Percentiles rank a stretch among this genome's conserved stretches.
These are phyloP conservation scores for Hyphantria cunea DNA, from an alignment of 1,140 invertebrate species.

Conservation along the genomic window DNA sequence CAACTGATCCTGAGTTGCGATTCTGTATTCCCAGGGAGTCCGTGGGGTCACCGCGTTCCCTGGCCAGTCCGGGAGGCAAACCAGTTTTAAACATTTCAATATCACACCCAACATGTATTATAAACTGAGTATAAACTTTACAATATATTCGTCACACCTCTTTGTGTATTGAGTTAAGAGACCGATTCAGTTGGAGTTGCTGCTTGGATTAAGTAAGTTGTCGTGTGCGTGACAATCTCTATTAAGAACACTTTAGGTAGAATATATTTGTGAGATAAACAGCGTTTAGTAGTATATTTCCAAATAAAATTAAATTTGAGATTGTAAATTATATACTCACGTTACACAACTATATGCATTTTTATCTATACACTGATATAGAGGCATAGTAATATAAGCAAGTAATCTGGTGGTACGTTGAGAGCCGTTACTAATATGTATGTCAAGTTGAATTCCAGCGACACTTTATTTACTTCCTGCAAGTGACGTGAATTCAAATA, in stretches of 20 bases:
- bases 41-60: constrained; percentile 65
- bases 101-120: constrained; percentile 56
- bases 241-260: not conserved
- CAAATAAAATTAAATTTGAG: not conserved
- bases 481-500: not conserved
- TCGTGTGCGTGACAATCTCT: not conserved
- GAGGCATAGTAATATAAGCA: too few species aligned
- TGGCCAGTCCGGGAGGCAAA: constrained; percentile 60
- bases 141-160: constrained; percentile 52
- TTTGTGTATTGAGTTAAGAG: constrained; percentile 16
- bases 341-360: too few species aligned
- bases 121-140: constrained; percentile 25
- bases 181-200: not conserved
- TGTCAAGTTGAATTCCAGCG: not conserved
- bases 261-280: too few species aligned
- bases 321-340: too few species aligned
- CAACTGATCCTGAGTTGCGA: constrained; percentile 60
- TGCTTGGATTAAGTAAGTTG: too few species aligned
- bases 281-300: not conserved
- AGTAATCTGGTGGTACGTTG: too few species aligned
- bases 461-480: not conserved
- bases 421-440: not conserved
- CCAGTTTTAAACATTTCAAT: constrained; percentile 77
- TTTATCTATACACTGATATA: too few species aligned
- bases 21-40: constrained; percentile 67